Evolutionary conservation across 2,113 vertebrate species (phyloP), one percentile per base, ranked within the genome.

Genomic region (Dipodomys merriami): DNA sequence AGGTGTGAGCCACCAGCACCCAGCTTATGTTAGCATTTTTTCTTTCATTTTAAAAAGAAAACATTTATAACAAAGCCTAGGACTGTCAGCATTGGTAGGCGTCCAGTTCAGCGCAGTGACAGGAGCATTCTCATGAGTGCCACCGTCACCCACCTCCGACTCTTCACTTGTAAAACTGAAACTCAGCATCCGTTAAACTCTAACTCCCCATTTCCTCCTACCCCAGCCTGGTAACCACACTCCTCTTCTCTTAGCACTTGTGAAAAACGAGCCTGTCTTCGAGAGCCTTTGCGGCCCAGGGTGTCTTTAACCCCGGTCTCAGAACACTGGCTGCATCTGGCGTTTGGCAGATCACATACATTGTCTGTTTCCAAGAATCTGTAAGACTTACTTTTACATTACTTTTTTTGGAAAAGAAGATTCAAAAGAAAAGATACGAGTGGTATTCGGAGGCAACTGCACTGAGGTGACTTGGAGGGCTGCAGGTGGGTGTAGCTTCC

Each of bases 101-200:
- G 5, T 49, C 60, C 5, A 20, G 35, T 19, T 94, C 68, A 27
- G 64, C 16, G 49, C 49, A 39, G 27, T 33, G 0, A n/a, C 7
- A 33, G 62, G 39, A 11, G 1, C 6, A 1, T 30, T 60, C 6
- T 2, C 1, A 4, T 0, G 13, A 25, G 35, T 3, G 19, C 18
- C 27, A 11, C 46, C 20, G 5, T 33, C 23, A 10, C 53, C 23
- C 39, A 2, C 33, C 44, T 49, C 74, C 64, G 71, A 18, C 39
- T 46, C 44, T n/a, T 44, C 5, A 18, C 29, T 33, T 64, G 44
- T 65, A n/a, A 39, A 62, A 25, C 76, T 53, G 76, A 89, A 74
- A 29, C 33, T 49, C 5, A 8, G 6, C 6, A 4, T 62, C 18
- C 35, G 1, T 65, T 12, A 53, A 6, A 29, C 5, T 9, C 4